Evolutionary conservation across 2,113 vertebrate species (phyloP), one percentile per base, ranked within the genome.

Genomic region (Eulemur macaco): DNA sequence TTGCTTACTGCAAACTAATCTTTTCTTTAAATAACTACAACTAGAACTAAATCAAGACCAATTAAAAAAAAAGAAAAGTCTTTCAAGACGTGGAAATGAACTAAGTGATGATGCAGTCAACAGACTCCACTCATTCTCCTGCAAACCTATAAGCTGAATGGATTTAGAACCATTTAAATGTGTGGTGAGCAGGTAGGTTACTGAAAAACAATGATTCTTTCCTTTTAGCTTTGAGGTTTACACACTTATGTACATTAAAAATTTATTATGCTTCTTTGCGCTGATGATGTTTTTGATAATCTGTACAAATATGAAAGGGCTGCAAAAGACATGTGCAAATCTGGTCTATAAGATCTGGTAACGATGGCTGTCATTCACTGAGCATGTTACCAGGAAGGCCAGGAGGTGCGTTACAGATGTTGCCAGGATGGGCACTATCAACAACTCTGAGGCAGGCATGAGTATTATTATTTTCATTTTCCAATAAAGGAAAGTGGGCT

Each of bases 51-150:
- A 93, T 95, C 34, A 87, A 94, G 85, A 80, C 42, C 17, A 54
- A 96, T 83, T 63, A 73, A 87, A 96, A 71, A 91, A 0, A 31
- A 0, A 37, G 37, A 37, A 34, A 95, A 92, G 92, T 34, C 85
- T 95, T 97, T 90, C 47, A 89, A 92, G 88, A 97, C 86, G 37
- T 89, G 71, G 83, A 77, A 83, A 94, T 60, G 66, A 96, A 87
- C 37, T 83, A 45, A 9, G 34, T 39, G 71, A 95, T 29, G 50
- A 73, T 17, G 42, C 7, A 60, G 68, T 93, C 56, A 83, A 89
- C 23, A 77, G 52, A 23, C 25, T 81, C 73, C 34, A 50, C 6
- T 7, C 2, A 31, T 34, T 52, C 37, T 86, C 13, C 81, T 77
- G 45, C 17, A 83, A 60, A 89, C 42, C 87, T 39, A 8, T 13